Base-by-base conservation (phyloP, 1,140 invertebrate genomes). In the Bombus huntii region DNA sequence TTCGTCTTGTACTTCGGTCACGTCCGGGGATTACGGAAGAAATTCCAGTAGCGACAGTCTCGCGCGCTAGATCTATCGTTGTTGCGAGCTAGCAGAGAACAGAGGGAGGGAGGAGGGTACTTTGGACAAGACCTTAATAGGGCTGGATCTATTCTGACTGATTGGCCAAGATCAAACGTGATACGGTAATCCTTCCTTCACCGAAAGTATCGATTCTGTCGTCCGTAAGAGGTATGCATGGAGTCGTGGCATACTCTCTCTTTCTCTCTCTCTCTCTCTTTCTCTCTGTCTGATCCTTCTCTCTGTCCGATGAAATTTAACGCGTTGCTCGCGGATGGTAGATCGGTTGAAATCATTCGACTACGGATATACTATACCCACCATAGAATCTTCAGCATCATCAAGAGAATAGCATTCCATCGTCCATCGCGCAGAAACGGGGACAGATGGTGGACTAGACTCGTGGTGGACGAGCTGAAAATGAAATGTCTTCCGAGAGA, bases 401-500 rank as follows among this genome's bases (percentile, higher is more conserved):
- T 22, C 47, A 53, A 15, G 44, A 75, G 73, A 25, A 37, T 53
- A 31, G 34, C 13, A 1, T 4, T 2, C 13, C 13, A 6, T 28
- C 70, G 37, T 42, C 37, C 70, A 25, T 12, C 12, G 34, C 12
- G 25, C 39, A 6, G 22, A 25, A 59, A 76, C 53, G 47, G 47
- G 34, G 37, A 77, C 25, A 25, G 37, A 62, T n/a, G 22, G 37
- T 9, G 57, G 47, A 66, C 75, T 31, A 6, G 70, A 39, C 68
- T 76, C 74, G 12, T n/a, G 39, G 79, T 85, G 86, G 75, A 90
- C 81, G 83, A 88, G 75, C 73, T 66, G 79, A 85, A 90, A 90
- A 90, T 93, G 92, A 93, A 92, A 93, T 91, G 93, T 94, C 93
- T 93, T 93, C 92, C 93, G 92, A 93, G 92, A 93, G 92, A 93